Evolutionary conservation across 2,888 invertebrate species (phyloP), one percentile per base, ranked within the genome.

Genomic region (Drosophila borborema): DNA sequence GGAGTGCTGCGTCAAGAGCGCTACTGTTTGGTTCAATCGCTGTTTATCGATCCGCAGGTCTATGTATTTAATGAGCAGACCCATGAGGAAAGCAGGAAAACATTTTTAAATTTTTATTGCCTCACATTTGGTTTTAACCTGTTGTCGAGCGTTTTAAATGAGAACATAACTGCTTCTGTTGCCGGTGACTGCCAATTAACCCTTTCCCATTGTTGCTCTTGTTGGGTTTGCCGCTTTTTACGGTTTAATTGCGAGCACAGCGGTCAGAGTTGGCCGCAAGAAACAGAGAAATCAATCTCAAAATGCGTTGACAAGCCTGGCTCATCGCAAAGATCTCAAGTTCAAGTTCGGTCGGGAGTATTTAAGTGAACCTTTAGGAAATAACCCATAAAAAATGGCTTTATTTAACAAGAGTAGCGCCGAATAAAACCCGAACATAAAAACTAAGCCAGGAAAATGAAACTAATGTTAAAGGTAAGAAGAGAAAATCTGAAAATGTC

Each of bases 341-440:
- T 68, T 81, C 31, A 63, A 63, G 48, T 64, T 59, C 51, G 54
- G 46, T 54, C 53, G 76, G 72, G 66, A 74, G 76, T 74, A 82
- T 77, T 83, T 79, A 74, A 73, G 77, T 76, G 69, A 68, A 75
- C 76, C 78, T 76, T 80, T 80, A 80, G 69, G 65, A 91, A 91
- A 91, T 90, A 81, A 84, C 86, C 92, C 90, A 92, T 92, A 86
- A 92, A 91, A 91, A 91, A 91, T 90, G 83, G 82, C 85, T 88
- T 91, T 77, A 92, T 90, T 82, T 86, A 82, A 73, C 74, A 81
- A 80, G 82, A 59, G 54, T 56, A 75, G 59, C 38, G 58, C 43
- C 20, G 58, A 23, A 58, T 51, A 49, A 54, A 58, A 64, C 54
- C 43, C 49, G 49, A 45, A 61, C 59, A 55, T 51, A 64, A 63